phyloP scores from a whole-genome alignment of 2,797 vertebrate genomes.

The Octomys mimax region DNA sequence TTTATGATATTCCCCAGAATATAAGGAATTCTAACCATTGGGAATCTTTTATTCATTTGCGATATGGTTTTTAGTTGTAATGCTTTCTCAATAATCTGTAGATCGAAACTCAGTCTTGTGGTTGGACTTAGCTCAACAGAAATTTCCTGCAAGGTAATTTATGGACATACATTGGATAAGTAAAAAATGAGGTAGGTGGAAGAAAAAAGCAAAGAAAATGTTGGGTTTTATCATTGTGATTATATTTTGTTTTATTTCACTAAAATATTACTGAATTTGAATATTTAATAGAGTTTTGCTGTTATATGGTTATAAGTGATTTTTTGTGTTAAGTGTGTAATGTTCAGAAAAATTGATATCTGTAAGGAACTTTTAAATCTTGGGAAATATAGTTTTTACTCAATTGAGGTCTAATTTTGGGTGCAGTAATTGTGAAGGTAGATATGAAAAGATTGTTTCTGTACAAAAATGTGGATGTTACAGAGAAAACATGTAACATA shows the following conservation, averaged over 20 bases:
- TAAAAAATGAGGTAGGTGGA: constrained; percentile 84
- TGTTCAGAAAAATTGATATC: constrained; percentile 34
- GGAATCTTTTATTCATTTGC: constrained; percentile 70
- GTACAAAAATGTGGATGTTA: background rate
- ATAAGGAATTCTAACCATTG: constrained; percentile 76
- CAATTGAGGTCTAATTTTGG: background rate
- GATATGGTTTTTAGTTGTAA: constrained; percentile 75
- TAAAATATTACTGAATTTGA: constrained; percentile 24
- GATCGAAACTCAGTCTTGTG: constrained; percentile 61
- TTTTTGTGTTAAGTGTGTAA: constrained; percentile 57
- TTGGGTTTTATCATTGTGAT: constrained; percentile 31
- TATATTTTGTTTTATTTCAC: constrained; percentile 67
- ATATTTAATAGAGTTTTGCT: constrained; percentile 48
- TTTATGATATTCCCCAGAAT: constrained; percentile 76
- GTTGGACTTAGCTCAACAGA: constrained; percentile 71
- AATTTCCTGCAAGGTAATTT: constrained; percentile 66
- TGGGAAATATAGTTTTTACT: constrained; percentile 44
- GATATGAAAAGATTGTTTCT: background rate
- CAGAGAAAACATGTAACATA: background rate
- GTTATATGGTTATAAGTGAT: constrained; percentile 42
- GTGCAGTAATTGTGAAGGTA: background rate
- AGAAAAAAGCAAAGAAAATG: constrained; percentile 67
- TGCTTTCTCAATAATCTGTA: constrained; percentile 72
- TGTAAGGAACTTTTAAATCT: constrained; percentile 57
- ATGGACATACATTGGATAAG: constrained; percentile 36